These are phyloP conservation scores for Beroe forskalii DNA, from an alignment of 37 sponge, comb jelly and placozoan genomes.

Conservation along the genomic window DNA sequence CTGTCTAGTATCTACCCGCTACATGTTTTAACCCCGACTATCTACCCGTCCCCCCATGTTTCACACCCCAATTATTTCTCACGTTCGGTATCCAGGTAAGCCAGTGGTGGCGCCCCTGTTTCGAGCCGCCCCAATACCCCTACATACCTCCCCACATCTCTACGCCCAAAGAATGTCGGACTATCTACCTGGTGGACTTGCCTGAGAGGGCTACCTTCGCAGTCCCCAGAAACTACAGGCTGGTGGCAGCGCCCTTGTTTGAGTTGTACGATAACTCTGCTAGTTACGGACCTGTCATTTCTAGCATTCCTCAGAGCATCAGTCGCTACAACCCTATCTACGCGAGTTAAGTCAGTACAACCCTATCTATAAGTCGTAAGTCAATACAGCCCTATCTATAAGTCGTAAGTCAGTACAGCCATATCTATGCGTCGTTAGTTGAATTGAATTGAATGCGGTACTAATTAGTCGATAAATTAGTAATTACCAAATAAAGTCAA, in stretches of 20 bases:
- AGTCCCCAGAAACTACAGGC: slow-evolving; percentile 37
- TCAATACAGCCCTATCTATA: no score
- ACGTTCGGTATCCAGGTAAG: slow-evolving; percentile 17
- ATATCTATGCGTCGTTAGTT: no score
- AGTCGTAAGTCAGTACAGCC: no score
- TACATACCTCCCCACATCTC: slow-evolving; percentile 59
- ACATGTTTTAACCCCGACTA: no score
- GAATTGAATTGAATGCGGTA: no score
- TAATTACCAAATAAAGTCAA: no score
- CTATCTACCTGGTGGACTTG: slow-evolving; percentile 49
- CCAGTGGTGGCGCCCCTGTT: slow-evolving; percentile 60
- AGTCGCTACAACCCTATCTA: slow-evolving; percentile 46
- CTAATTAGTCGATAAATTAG: no score
- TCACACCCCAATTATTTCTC: no score
- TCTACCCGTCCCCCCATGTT: no score
- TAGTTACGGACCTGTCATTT: slow-evolving; percentile 62
- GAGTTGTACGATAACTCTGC: slow-evolving; percentile 57
- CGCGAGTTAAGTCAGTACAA: no score
- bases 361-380: no score
- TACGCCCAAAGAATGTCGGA: slow-evolving; percentile 31
- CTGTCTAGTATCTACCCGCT: no score
- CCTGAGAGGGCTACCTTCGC: slow-evolving; percentile 28
- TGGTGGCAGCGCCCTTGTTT: slow-evolving; percentile 41
- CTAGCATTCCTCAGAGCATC: slow-evolving; percentile 47
- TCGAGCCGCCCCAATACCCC: slow-evolving; percentile 64